These are phyloP conservation scores for Megaceryle torquata DNA, from an alignment of 2,113 vertebrate species.

Conservation along the genomic window DNA sequence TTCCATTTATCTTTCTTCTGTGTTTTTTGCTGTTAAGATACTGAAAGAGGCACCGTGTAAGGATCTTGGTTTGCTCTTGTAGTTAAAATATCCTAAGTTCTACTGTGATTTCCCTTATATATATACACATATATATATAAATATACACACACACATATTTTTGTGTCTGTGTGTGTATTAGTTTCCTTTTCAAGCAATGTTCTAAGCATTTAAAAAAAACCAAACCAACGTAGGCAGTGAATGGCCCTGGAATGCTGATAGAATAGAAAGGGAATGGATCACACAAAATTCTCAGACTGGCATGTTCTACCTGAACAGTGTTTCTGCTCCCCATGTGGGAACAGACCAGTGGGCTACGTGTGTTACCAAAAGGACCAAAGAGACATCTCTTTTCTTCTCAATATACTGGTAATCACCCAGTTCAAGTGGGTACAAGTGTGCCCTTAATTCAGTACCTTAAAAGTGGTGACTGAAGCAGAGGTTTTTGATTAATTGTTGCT, in stretches of 20 bases:
- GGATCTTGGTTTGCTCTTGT: not conserved
- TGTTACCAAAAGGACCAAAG: not conserved
- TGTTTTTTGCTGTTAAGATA: slow-evolving; percentile 18
- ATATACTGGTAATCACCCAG: not conserved
- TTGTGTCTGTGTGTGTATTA: not conserved
- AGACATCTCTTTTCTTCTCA: not conserved
- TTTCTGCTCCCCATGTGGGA: not conserved
- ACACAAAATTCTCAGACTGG: not conserved
- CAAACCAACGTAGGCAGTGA: not conserved
- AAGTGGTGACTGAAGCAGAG: not conserved
- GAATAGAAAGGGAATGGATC: not conserved
- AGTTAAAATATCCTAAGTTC: not conserved
- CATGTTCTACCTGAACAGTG: not conserved
- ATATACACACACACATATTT: fast-evolving
- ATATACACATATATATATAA: not conserved
- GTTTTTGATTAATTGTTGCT: not conserved
- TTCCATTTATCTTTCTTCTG: not conserved
- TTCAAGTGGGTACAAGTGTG: not conserved
- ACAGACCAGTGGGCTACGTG: fast-evolving
- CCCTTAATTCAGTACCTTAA: not conserved
- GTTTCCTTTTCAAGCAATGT: not conserved
- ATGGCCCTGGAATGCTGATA: not conserved
- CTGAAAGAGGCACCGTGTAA: not conserved
- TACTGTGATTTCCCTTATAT: not conserved
- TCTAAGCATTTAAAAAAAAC: not conserved